Evolutionary conservation across 1,140 invertebrate genomes (phyloP), one percentile per base, ranked within the genome.

Genomic region (Drosophila persimilis): DNA sequence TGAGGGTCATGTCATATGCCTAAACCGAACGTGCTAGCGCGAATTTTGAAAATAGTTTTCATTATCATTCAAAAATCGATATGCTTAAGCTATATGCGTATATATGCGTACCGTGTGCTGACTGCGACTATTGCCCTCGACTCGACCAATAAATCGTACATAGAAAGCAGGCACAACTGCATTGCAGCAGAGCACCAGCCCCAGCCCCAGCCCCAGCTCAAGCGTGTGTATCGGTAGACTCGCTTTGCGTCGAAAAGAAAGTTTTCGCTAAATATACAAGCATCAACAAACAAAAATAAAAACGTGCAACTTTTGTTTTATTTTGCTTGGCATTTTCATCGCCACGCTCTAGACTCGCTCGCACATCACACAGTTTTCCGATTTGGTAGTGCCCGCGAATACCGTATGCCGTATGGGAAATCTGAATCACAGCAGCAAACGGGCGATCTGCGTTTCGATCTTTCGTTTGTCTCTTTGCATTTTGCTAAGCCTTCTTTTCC

Each of bases 141-240:
- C 31, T 74, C 44, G 54, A 50, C 44, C 56, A 63, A 72, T 29
- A 55, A 22, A 69, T 44, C 44, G 56, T 64, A 24, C 65, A 85
- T 86, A 86, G 78, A 86, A 88, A 86, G 70, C 76, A 73, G 50
- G 31, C 52, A 44, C 59, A 81, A 77, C 73, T 88, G 77, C 81
- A 81, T 81, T 86, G 35, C 35, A 13, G 35, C 11, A 39, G 11
- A 39, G 35, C 35, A 39, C 11, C 11, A 39, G 35, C 35, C 11
- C 31, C 35, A 39, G 35, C 35, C 11, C 31, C 35, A 39, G 35
- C 31, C 0, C 15, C 22, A 70, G 73, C 63, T 61, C 65, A 59
- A 59, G 61, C 57, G 58, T 81, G 78, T 80, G 74, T 62, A 64
- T 79, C 60, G 60, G 67, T 64, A 60, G 69, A 73, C 69, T 86